These are phyloP conservation scores for Pseudeuparius sepicola DNA, from an alignment of 2,888 invertebrate species.

Conservation along the genomic window DNA sequence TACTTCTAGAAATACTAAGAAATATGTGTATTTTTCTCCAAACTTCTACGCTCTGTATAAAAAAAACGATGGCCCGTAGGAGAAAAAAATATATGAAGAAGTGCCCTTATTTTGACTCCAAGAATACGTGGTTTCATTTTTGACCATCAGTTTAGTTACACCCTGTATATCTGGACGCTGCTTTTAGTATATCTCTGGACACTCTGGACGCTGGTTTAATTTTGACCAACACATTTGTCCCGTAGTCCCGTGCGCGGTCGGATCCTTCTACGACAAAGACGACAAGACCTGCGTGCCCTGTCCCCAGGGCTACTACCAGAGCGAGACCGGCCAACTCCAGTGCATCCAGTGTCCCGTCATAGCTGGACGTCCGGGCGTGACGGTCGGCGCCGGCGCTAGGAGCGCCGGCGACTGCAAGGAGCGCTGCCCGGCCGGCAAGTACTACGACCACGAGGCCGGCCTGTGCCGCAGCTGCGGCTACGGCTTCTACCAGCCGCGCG, in stretches of 20 bases:
- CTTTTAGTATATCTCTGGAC: too few species aligned
- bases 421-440: conserved; percentile 89
- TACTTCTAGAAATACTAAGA: too few species aligned
- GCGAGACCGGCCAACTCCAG: conserved; percentile 80
- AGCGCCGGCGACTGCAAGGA: conserved; percentile 88
- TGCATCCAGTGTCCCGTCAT: conserved; percentile 86
- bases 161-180: too few species aligned
- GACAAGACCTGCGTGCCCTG: conserved; percentile 75
- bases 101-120: too few species aligned
- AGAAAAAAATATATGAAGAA: too few species aligned
- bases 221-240: too few species aligned
- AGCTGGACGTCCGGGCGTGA: conserved; percentile 82
- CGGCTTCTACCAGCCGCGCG: conserved; percentile 85
- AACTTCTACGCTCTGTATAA: too few species aligned
- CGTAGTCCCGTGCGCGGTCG: conserved; percentile 88
- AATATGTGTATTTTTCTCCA: too few species aligned
- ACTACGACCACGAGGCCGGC: conserved; percentile 80
- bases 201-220: too few species aligned
- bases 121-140: too few species aligned
- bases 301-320: conserved; percentile 85
- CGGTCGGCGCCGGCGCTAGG: conserved; percentile 75
- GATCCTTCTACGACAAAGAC: conserved; percentile 71
- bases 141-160: too few species aligned
- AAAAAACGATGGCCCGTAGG: too few species aligned
- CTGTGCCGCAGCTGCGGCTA: conserved; percentile 88